Conservation (phyloP, 2,113 vertebrate species). For the Misgurnus mizolepis region DNA sequence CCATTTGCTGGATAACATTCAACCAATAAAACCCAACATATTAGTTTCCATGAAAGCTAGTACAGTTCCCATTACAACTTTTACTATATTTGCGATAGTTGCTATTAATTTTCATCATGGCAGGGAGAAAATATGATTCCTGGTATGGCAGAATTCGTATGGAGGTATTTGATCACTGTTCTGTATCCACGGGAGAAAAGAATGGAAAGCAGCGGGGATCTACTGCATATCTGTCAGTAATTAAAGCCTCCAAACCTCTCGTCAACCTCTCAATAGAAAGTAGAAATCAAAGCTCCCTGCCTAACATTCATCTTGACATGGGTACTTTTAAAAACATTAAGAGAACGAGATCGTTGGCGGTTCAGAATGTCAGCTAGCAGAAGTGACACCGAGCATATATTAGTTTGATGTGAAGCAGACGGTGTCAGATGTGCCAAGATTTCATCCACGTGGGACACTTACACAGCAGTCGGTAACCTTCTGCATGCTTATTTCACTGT, state of each 20-base stretch:
- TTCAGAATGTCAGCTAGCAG: constrained; percentile 16
- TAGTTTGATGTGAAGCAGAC: constrained; percentile 17
- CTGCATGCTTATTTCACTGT: constrained; percentile 67
- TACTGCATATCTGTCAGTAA: constrained; percentile 17
- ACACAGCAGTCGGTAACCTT: constrained; percentile 45
- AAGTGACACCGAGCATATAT: background rate
- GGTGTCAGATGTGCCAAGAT: constrained; percentile 28
- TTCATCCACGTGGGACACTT: background rate
- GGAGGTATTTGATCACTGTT: constrained; percentile 52
- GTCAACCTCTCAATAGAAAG: background rate
- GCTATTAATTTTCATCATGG: background rate
- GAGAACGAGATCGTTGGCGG: constrained; percentile 5
- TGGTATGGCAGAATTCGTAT: constrained; percentile 31
- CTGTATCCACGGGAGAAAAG: constrained; percentile 24
- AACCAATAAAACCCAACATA: no score
- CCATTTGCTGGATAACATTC: no score
- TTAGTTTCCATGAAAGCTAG: no score
- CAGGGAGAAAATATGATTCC: background rate
- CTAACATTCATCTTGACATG: background rate
- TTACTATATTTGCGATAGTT: no score
- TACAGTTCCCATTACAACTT: no score
- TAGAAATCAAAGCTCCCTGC: constrained; percentile 1
- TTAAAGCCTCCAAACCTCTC: constrained; percentile 19
- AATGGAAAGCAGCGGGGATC: constrained; percentile 30
- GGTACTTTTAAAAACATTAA: constrained; percentile 5